A percentile compares a stretch with the other conserved stretches of the same genome.
Evolutionary conservation across 2,888 invertebrate species (phyloP).

Genomic region (Terebella lapidaria): DNA sequence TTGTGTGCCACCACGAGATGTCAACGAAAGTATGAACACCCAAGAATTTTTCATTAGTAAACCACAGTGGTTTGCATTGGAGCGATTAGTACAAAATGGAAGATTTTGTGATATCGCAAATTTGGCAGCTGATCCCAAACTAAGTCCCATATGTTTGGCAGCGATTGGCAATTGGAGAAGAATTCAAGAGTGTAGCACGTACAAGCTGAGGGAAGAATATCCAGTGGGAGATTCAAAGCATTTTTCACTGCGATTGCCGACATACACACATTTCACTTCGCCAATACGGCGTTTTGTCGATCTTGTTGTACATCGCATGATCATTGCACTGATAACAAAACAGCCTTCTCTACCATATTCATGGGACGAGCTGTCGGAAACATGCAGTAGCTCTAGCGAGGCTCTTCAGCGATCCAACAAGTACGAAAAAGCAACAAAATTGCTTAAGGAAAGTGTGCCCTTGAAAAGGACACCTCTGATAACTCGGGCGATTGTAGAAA

Average conservation of each 20-base stretch:
- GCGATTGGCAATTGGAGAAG: constrained; percentile 8
- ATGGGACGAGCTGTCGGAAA: constrained; percentile 22
- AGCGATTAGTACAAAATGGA: background rate
- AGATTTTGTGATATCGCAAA: too few species aligned
- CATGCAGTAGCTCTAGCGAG: constrained; percentile 19
- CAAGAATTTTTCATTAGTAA: background rate
- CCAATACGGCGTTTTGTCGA: constrained; percentile 38
- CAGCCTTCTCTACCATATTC: constrained; percentile 27
- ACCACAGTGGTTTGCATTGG: background rate
- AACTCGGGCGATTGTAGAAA: background rate
- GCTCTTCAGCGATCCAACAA: background rate
- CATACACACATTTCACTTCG: constrained; percentile 34
- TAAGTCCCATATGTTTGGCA: constrained; percentile 28
- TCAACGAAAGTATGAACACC: background rate
- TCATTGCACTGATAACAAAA: constrained; percentile 20
- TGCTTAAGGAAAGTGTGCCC: background rate
- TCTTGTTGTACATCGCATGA: constrained; percentile 35
- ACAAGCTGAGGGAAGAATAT: background rate
- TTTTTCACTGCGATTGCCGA: constrained; percentile 30
- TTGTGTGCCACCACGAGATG: too few species aligned
- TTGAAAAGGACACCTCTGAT: background rate
- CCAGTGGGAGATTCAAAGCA: constrained; percentile 17
- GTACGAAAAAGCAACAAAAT: background rate
- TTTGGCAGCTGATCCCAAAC: too few species aligned
- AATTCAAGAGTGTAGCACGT: too few species aligned